Evolutionary conservation across 2,797 vertebrate species (phyloP).

Genomic region (Enteromius mattozi): DNA sequence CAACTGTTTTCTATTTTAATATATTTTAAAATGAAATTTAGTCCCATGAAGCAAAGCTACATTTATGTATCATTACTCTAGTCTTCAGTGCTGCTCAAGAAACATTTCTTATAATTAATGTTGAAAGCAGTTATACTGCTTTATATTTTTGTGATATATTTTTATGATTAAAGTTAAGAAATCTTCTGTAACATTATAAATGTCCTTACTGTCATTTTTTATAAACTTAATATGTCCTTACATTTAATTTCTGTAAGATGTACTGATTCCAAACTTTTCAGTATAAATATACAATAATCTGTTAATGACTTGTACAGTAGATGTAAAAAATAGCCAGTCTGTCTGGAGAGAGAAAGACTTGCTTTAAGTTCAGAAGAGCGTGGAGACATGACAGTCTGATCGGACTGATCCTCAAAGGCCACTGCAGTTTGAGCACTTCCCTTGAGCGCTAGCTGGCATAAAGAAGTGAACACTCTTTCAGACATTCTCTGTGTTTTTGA

Average conservation of each 20-base stretch:
- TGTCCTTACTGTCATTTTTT: not conserved
- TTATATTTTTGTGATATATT: not conserved
- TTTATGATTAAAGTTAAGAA: too few species aligned
- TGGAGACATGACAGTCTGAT: slow-evolving; percentile 16
- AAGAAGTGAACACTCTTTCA: slow-evolving; percentile 11
- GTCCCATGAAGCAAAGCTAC: too few species aligned
- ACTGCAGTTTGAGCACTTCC: not conserved
- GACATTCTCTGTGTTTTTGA: slow-evolving; percentile 15
- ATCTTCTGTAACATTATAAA: not conserved
- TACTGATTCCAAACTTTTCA: not conserved
- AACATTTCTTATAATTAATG: not conserved
- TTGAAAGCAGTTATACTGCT: not conserved
- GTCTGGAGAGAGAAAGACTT: not conserved
- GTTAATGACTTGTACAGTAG: not conserved
- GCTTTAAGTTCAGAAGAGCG: not conserved
- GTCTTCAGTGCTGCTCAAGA: not conserved
- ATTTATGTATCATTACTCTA: not conserved
- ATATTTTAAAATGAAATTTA: not conserved
- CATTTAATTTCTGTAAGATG: not conserved
- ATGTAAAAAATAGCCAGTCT: not conserved
- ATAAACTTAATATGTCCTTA: not conserved
- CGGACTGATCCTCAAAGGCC: not conserved
- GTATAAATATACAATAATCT: not conserved
- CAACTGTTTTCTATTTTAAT: not conserved
- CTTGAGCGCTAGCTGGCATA: not conserved